Percentiles rank a stretch among this genome's conserved stretches.
phyloP scores from a whole-genome alignment of 2,113 vertebrate genomes.

The Melospiza georgiana region DNA sequence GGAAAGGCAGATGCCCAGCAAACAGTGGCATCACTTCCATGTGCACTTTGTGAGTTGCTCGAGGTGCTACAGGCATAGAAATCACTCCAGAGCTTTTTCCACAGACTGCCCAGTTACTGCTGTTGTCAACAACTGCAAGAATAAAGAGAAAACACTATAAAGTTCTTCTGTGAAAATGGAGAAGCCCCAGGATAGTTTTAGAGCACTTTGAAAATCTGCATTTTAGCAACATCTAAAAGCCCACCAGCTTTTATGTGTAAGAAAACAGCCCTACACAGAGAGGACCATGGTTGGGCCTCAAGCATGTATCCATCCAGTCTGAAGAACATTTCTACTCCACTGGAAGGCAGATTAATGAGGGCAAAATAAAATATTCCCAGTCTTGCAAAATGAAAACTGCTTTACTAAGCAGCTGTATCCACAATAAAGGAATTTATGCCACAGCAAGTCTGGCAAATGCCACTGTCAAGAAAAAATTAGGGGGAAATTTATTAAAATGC shows the following conservation, averaged over 20 bases:
- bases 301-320: neutral
- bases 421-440: neutral
- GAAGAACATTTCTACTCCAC: neutral
- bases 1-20: conserved; percentile 91
- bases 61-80: conserved; percentile 85
- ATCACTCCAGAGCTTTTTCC: conserved; percentile 96
- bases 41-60: conserved; percentile 89
- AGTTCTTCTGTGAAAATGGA: neutral
- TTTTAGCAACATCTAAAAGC: neutral
- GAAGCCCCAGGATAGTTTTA: neutral
- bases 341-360: neutral
- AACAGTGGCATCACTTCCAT: conserved; percentile 98
- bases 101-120: conserved; percentile 97
- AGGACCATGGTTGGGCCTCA: neutral
- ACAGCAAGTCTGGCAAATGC: neutral
- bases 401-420: neutral
- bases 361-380: neutral
- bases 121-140: conserved; percentile 92
- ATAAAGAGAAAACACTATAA: neutral
- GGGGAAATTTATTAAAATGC: neutral
- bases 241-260: neutral
- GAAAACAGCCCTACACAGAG: neutral
- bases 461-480: neutral
- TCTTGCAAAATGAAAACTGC: neutral
- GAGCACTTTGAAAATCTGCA: neutral